phyloP scores from a whole-genome alignment of 2,113 vertebrate genomes.

The Apodemus sylvaticus region DNA sequence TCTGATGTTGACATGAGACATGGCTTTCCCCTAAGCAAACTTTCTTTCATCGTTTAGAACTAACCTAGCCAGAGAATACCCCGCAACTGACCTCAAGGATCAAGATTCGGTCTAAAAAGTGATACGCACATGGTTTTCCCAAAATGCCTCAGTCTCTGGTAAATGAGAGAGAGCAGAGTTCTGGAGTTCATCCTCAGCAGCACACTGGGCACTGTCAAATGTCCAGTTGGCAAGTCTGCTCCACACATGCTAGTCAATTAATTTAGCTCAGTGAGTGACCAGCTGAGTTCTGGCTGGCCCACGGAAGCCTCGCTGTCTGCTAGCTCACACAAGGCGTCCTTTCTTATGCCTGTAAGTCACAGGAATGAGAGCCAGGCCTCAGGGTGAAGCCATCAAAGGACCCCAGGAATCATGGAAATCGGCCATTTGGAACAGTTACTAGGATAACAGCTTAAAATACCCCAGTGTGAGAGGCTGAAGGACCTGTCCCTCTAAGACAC shows the following conservation, averaged over 20 bases:
- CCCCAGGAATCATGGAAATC: constrained; percentile 57
- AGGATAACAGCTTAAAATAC: constrained; percentile 50
- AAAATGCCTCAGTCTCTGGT: background rate
- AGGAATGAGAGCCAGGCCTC: constrained; percentile 69
- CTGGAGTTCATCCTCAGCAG: background rate
- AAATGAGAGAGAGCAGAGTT: background rate
- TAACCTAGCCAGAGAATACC: constrained; percentile 28
- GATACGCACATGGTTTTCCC: background rate
- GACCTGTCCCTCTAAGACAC: constrained; percentile 24
- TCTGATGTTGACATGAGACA: constrained; percentile 19
- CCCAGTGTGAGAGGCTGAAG: constrained; percentile 21
- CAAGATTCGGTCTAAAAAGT: constrained; percentile 55
- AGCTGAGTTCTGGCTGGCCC: constrained; percentile 51
- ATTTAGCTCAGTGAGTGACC: constrained; percentile 73
- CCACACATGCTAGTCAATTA: constrained; percentile 59
- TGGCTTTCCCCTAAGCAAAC: constrained; percentile 48
- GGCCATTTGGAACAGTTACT: constrained; percentile 44
- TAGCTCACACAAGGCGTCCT: constrained; percentile 62
- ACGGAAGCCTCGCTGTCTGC: constrained; percentile 33
- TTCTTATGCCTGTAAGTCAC: constrained; percentile 63
- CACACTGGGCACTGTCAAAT: background rate
- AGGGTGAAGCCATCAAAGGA: constrained; percentile 62
- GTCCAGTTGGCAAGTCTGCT: constrained; percentile 35
- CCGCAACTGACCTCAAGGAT: constrained; percentile 39
- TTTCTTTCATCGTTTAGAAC: constrained; percentile 45